These are phyloP conservation scores for Saimiri boliviensis DNA, from an alignment of 2,113 vertebrate genomes.

Conservation along the genomic window DNA sequence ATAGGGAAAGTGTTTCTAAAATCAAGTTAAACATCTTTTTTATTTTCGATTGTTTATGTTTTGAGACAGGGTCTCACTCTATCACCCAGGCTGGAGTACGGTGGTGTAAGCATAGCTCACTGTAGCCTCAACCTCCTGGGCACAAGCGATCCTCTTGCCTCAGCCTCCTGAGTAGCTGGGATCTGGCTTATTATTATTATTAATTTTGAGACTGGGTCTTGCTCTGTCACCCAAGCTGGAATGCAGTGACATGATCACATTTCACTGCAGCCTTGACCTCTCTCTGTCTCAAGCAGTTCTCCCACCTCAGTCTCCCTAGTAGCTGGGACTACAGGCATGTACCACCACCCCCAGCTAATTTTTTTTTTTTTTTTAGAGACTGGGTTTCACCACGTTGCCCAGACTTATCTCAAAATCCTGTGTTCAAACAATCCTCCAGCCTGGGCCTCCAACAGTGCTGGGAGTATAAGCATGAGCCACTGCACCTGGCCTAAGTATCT, in stretches of 20 bases:
- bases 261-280: not conserved
- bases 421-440: not conserved
- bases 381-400: not conserved
- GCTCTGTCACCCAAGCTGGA: not conserved
- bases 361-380: not conserved
- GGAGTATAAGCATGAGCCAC: not conserved
- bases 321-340: not conserved
- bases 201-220: not conserved
- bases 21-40: not conserved
- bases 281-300: not conserved
- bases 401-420: not conserved
- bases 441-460: not conserved
- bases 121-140: not conserved
- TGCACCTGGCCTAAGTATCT: not conserved
- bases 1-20: not conserved
- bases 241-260: not conserved
- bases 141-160: not conserved
- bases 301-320: not conserved
- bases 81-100: not conserved
- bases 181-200: no score
- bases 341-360: not conserved
- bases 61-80: not conserved
- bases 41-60: not conserved
- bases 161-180: not conserved
- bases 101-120: not conserved